A percentile compares a stretch with the other conserved stretches of the same genome.
Evolutionary conservation across 2,888 invertebrate species (phyloP).

Genomic region (Eurois occulta): DNA sequence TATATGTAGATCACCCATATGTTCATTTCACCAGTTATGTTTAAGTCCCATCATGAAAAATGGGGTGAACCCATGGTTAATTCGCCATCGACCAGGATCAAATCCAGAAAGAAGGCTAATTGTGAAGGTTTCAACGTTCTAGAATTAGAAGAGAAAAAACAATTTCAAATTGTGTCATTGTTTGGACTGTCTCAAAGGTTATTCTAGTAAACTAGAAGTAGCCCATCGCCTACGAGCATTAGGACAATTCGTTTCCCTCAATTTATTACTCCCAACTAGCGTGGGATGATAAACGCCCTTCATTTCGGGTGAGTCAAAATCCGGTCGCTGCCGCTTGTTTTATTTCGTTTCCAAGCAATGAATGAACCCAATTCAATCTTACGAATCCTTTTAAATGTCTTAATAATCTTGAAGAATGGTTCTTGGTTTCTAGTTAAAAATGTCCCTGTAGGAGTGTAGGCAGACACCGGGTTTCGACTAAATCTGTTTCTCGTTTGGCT

Average conservation of each 20-base stretch:
- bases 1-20: too few relatives aligned
- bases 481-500: background rate
- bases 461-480: background rate
- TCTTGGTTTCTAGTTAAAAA: constrained; percentile 7
- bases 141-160: background rate
- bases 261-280: constrained; percentile 44
- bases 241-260: constrained; percentile 47
- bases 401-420: constrained; percentile 20
- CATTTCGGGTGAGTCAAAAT: constrained; percentile 36
- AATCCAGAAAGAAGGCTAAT: too few relatives aligned
- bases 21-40: too few relatives aligned
- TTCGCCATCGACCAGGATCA: too few relatives aligned
- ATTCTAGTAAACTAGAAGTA: constrained; percentile 16
- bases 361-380: constrained; percentile 18
- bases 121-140: background rate
- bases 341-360: constrained; percentile 27
- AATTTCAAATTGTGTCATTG: background rate
- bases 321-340: constrained; percentile 33
- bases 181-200: constrained; percentile 10
- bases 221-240: constrained; percentile 49
- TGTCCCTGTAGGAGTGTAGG: too few relatives aligned
- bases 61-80: too few relatives aligned
- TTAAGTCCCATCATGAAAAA: too few relatives aligned
- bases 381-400: constrained; percentile 25
- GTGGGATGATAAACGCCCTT: constrained; percentile 59